Conservation (phyloP, 2,113 vertebrate genomes). For the Garra rufa region DNA sequence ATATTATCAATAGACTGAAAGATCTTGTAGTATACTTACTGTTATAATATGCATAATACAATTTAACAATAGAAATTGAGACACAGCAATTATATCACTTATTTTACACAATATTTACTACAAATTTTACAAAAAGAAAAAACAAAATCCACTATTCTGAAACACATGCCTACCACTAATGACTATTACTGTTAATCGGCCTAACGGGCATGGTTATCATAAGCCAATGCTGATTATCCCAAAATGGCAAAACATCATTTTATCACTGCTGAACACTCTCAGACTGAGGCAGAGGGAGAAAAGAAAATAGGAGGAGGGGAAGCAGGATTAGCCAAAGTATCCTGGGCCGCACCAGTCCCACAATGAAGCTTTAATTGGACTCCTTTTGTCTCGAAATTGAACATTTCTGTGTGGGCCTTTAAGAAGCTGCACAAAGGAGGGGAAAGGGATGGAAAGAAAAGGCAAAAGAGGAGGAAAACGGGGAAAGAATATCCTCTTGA, state of each 20-base stretch:
- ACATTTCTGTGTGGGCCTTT: conserved; percentile 56
- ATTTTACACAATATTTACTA: not conserved
- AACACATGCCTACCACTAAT: not conserved
- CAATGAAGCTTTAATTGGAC: conserved; percentile 59
- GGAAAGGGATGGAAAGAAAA: conserved; percentile 44
- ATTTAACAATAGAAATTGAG: not conserved
- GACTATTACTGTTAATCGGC: not conserved
- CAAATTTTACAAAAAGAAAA: not conserved
- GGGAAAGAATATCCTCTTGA: conserved; percentile 47
- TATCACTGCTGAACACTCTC: conserved; percentile 20
- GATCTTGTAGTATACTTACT: not conserved
- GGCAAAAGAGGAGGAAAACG: conserved; percentile 11
- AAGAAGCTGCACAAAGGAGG: conserved; percentile 48
- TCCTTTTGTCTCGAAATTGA: conserved; percentile 60
- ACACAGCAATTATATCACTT: not conserved
- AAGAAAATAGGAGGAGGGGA: conserved; percentile 22
- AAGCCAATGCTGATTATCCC: not conserved
- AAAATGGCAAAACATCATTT: not conserved
- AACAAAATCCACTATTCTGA: not conserved
- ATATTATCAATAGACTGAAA: too few species aligned
- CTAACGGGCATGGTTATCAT: not conserved
- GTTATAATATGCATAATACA: not conserved
- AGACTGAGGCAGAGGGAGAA: not conserved
- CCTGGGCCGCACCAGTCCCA: conserved; percentile 12
- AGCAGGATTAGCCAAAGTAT: conserved; percentile 39